Base-by-base conservation (phyloP, 2,888 invertebrate genomes). In the Sinhomidia bicolor region DNA sequence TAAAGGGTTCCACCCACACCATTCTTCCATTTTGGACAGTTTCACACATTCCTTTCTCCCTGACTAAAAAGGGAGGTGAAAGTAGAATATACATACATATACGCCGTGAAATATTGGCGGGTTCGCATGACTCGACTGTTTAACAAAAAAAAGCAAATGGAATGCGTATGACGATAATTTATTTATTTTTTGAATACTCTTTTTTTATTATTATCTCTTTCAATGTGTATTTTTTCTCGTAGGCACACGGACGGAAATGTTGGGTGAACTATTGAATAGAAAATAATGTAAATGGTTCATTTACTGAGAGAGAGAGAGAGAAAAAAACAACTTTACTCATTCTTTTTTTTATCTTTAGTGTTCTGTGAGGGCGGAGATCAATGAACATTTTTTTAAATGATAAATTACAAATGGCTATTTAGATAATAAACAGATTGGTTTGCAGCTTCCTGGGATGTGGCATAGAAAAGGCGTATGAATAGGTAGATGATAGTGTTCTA, bases 91-190 rank as follows among this genome's bases (percentile, higher is more conserved):
- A 23, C 7, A 5, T 14, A 65, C n/a, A n/a, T n/a, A n/a, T n/a
- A n/a, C n/a, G n/a, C n/a, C n/a, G 41, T 83, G 57, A 82, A 82
- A 83, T 83, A 83, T 82, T 82, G 71, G 51, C 12, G 14, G 83
- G 23, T 60, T 62, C 20, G 76, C 60, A 47, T 74, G n/a, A n/a
- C n/a, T n/a, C n/a, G 36, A 71, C 36, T 81, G 26, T 62, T 62
- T 29, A 76, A 76, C 14, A n/a, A n/a, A 14, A 79, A 32, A 51
- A 2, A 60, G 41, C 23, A 7, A 23, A 4, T 23, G 12, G 6
- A 17, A 29, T 47, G 60, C 14, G 10, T 32, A 29, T 14, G 41
- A 36, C 9, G 26, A 36, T 60, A 79, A 51, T 32, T 47, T 36
- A 54, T 79, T 54, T 60, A 60, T 51, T 14, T 26, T 20, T 51